These are phyloP conservation scores for Drosophila funebris DNA, from an alignment of 1,140 invertebrate species.

Conservation along the genomic window DNA sequence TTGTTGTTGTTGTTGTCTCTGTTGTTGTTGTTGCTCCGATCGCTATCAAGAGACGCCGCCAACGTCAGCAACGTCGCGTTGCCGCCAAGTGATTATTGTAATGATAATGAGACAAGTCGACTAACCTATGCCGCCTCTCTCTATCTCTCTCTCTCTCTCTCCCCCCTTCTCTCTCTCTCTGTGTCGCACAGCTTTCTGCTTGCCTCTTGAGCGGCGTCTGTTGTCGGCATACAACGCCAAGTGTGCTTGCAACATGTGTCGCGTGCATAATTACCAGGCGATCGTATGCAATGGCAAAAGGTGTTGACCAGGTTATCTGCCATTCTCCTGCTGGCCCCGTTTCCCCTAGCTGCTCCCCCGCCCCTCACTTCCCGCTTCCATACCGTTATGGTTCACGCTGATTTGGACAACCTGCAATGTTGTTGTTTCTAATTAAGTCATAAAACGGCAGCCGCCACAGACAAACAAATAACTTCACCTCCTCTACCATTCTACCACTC, in stretches of 20 bases:
- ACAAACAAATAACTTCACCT: conserved; percentile 56
- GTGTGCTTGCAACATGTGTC: conserved; percentile 70
- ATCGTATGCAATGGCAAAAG: conserved; percentile 33
- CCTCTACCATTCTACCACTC: neutral
- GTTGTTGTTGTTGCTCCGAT: conserved; percentile 52
- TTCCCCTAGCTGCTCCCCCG: neutral
- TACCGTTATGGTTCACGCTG: conserved; percentile 69
- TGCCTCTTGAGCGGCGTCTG: conserved; percentile 20
- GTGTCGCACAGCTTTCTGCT: neutral
- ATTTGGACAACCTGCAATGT: conserved; percentile 51
- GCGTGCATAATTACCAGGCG: conserved; percentile 71
- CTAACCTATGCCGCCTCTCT: conserved; percentile 37
- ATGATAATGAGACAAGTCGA: conserved; percentile 71
- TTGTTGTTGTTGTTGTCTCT: conserved; percentile 17
- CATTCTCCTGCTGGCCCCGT: neutral
- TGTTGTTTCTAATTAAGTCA: conserved; percentile 72
- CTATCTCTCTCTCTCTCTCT: neutral
- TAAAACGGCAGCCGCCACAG: conserved; percentile 62
- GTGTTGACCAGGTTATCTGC: conserved; percentile 38
- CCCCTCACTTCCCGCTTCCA: neutral
- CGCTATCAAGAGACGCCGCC: conserved; percentile 68
- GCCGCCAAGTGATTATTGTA: conserved; percentile 73
- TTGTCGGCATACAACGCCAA: conserved; percentile 6
- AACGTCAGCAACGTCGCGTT: conserved; percentile 24
- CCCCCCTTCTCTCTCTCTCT: neutral